Conservation (phyloP, 2,113 vertebrate species). For the Leucoraja erinaceus region DNA sequence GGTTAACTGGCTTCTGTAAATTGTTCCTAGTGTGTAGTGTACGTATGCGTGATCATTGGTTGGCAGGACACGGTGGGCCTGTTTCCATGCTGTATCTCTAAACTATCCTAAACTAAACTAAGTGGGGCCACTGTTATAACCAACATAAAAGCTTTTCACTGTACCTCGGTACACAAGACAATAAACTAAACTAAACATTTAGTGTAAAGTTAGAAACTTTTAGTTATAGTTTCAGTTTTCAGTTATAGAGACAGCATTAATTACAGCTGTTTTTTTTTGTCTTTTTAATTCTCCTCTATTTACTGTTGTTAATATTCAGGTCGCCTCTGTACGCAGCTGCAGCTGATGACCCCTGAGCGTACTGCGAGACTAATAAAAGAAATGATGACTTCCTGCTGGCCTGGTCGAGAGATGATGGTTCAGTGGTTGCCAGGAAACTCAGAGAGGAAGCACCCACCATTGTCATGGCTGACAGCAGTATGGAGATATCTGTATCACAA, state of each 20-base stretch:
- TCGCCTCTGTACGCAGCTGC: slow-evolving; percentile 88
- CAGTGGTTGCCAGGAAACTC: slow-evolving; percentile 77
- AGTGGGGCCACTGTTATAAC: too few relatives aligned
- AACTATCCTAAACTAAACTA: too few relatives aligned
- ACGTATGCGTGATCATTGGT: too few relatives aligned
- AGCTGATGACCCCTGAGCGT: slow-evolving; percentile 79
- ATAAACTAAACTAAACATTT: too few relatives aligned
- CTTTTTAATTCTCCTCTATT: not conserved
- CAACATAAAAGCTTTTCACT: too few relatives aligned
- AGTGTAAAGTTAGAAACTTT: not conserved
- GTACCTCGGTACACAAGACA: too few relatives aligned
- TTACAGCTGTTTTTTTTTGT: not conserved
- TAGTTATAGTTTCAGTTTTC: not conserved
- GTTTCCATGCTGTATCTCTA: too few relatives aligned
- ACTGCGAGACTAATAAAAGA: slow-evolving; percentile 91
- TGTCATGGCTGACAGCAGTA: slow-evolving; percentile 84
- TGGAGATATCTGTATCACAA: slow-evolving; percentile 94
- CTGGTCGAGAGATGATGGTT: slow-evolving; percentile 77
- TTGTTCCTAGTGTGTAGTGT: too few relatives aligned
- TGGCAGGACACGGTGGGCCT: too few relatives aligned
- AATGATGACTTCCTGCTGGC: slow-evolving; percentile 75
- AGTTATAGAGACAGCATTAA: not conserved
- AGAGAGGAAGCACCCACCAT: slow-evolving; percentile 74
- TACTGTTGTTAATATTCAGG: slow-evolving; percentile 57
- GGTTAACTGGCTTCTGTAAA: too few relatives aligned